phyloP scores from a whole-genome alignment of 2,888 invertebrate genomes.

The Cartodere bifasciata region DNA sequence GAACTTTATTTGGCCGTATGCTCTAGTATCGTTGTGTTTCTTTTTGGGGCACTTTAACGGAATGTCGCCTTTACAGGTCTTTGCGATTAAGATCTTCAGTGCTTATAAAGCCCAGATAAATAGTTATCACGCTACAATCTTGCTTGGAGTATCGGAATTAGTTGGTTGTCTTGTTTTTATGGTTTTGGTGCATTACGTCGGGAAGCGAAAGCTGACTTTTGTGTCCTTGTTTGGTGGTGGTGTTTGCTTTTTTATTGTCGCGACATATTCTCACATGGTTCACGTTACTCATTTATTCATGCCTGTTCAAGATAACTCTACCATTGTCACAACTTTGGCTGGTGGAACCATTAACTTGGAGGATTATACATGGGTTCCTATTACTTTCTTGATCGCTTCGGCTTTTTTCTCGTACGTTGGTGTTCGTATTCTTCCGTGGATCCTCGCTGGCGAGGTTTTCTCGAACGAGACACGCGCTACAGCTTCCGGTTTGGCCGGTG shows the following conservation, averaged over 20 bases:
- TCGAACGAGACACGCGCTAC: slow-evolving; percentile 54
- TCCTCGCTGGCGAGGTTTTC: slow-evolving; percentile 67
- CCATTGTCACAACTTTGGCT: slow-evolving; percentile 1
- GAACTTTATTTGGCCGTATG: slow-evolving; percentile 56
- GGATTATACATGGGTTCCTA: slow-evolving; percentile 50
- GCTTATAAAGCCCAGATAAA: slow-evolving; percentile 60
- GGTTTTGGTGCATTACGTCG: slow-evolving; percentile 53
- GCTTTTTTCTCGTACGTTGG: slow-evolving; percentile 59
- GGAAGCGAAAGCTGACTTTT: slow-evolving; percentile 57
- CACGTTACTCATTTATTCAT: slow-evolving; percentile 20
- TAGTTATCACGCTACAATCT: slow-evolving; percentile 61
- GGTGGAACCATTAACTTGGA: background rate
- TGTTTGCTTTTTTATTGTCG: slow-evolving; percentile 48
- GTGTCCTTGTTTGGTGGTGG: slow-evolving; percentile 55
- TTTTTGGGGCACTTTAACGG: slow-evolving; percentile 67
- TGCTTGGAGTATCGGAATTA: slow-evolving; percentile 58
- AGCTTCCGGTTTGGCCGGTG: slow-evolving; percentile 61
- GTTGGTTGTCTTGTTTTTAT: slow-evolving; percentile 55
- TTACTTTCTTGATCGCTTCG: slow-evolving; percentile 48
- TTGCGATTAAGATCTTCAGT: slow-evolving; percentile 61
- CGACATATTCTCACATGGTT: slow-evolving; percentile 38
- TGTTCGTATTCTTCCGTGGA: slow-evolving; percentile 65
- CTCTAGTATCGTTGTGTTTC: slow-evolving; percentile 52
- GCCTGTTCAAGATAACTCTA: background rate
- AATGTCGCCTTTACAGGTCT: slow-evolving; percentile 59